Evolutionary conservation across 2,797 vertebrate genomes (phyloP), one percentile per base, ranked within the genome.

Genomic region (Clarias laeviceps): DNA sequence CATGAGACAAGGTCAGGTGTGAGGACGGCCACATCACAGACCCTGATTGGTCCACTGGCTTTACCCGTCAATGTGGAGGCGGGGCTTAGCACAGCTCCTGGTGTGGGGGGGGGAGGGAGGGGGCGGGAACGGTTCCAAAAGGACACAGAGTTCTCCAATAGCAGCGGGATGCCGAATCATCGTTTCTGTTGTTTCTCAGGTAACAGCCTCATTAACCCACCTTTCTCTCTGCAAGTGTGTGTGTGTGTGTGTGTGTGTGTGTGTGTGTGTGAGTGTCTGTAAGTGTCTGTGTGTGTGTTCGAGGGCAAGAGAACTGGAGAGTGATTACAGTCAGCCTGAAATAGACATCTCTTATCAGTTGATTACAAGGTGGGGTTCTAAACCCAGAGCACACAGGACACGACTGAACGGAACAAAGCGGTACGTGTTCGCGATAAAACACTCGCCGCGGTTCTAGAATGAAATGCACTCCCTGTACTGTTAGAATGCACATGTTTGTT

Each of bases 1-100:
- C 88, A 90, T 88, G 85, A 91, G 90, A 85, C 92, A 95, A 94
- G 93, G 94, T 94, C 93, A 91, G 89, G 88, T 80, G 87, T 69
- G 83, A 85, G 85, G 82, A 88, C 87, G 88, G 70, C n/a, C 68
- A 72, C 37, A 11, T 78, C 7, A 17, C 90, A 81, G 86, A 70
- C 86, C 90, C 82, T 88, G 65, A 37, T 87, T 93, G 91, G 92
- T 90, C 83, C 81, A 83, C 32, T 22, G 84, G 85, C 85, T 81
- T 45, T 88, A 45, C 84, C 84, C 72, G 54, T 88, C 85, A 88
- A 14, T 66, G 34, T 45, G 68, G 50, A 85, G 84, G 88, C 62
- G 93, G 91, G 88, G 93, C 92, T 92, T 91, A 94, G 88, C 9
- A 54, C 80, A 62, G 74, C 45, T 40, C 34, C 77, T 81, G 56